phyloP scores from a whole-genome alignment of 2,888 invertebrate species.

The Drepanosiphum platanoidis region DNA sequence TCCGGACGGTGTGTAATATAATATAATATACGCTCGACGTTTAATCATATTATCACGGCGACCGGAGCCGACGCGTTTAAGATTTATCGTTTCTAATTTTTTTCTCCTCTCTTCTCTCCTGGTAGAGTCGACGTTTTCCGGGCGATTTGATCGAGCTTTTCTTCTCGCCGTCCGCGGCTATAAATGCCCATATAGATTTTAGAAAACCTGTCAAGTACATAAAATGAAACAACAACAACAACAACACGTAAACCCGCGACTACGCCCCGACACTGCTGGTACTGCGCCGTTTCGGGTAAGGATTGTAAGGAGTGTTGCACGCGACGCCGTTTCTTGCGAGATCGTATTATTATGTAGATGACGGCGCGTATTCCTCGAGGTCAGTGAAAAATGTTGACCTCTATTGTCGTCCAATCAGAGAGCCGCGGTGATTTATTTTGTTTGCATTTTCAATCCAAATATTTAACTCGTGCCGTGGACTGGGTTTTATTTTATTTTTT shows the following conservation, averaged over 20 bases:
- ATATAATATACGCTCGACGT: too few relatives aligned
- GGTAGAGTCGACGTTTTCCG: too few relatives aligned
- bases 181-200: background rate
- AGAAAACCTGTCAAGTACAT: background rate
- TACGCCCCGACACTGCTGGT: too few relatives aligned
- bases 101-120: too few relatives aligned
- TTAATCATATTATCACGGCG: background rate
- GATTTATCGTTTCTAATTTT: background rate
- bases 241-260: background rate
- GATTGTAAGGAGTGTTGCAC: background rate
- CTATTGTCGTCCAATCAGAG: constrained; percentile 41
- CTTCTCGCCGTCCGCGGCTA: background rate
- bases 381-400: constrained; percentile 29
- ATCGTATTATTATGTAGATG: constrained; percentile 4
- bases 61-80: background rate
- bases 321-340: background rate
- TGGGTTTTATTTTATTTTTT: too few relatives aligned
- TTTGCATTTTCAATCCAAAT: constrained; percentile 38
- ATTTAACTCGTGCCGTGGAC: constrained; percentile 1
- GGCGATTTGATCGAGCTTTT: background rate
- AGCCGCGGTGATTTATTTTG: constrained; percentile 14
- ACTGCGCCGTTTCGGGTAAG: background rate
- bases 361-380: constrained; percentile 37
- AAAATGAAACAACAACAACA: too few relatives aligned
- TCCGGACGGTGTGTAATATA: too few relatives aligned